Conservation (phyloP, 2,797 vertebrate genomes). For the Phrynocephalus forsythii region DNA sequence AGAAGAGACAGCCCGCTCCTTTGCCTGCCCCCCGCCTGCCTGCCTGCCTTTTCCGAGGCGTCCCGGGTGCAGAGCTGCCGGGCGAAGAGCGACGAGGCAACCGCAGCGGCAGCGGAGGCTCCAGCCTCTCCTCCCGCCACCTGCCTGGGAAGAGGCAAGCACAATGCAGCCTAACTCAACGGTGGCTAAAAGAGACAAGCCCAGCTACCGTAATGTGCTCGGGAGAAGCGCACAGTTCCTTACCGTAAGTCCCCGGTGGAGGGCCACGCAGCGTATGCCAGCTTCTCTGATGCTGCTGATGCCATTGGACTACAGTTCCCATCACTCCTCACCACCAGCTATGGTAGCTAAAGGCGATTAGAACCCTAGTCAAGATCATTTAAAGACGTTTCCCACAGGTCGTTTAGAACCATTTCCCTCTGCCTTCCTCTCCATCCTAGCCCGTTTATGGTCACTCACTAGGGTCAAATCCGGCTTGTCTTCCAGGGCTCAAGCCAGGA, state of each 20-base stretch:
- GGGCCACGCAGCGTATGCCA: neutral
- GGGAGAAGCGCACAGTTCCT: neutral
- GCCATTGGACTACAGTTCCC: neutral
- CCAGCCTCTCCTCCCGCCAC: conserved; percentile 8
- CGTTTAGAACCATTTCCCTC: neutral
- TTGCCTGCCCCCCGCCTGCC: neutral
- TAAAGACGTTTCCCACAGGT: too few species aligned
- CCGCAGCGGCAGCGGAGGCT: neutral
- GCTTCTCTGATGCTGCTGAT: neutral
- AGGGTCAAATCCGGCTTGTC: neutral
- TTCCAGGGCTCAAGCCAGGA: neutral
- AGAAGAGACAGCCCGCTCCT: neutral
- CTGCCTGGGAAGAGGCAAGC: conserved; percentile 4
- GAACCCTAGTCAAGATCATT: neutral
- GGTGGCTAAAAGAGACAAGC: too few species aligned
- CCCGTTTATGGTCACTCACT: neutral
- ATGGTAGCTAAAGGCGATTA: neutral
- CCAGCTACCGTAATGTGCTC: neutral
- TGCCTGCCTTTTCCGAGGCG: too few species aligned
- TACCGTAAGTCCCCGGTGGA: conserved; percentile 6
- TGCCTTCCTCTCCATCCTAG: neutral
- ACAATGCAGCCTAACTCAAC: neutral
- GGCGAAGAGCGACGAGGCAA: neutral
- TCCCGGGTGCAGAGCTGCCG: too few species aligned
- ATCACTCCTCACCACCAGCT: neutral